Evolutionary conservation across 2,113 vertebrate genomes (phyloP), one percentile per base, ranked within the genome.

Genomic region (Cololabis saira): DNA sequence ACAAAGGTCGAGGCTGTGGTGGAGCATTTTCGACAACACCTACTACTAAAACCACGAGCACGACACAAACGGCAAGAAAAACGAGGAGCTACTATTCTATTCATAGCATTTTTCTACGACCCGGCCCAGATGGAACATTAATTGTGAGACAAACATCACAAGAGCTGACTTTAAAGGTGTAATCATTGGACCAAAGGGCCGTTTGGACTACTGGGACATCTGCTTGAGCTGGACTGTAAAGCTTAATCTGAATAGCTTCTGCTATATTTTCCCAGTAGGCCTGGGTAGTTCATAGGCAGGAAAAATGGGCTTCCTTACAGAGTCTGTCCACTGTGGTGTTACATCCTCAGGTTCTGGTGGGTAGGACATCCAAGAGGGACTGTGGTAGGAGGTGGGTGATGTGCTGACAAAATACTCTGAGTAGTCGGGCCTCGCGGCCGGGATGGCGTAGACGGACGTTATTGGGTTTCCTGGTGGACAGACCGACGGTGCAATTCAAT

Each of bases 331-430:
- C 87, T 97, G 96, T 66, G 94, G 94, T 0, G 95, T 90, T 52
- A 98, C 82, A 67, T 98, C 97, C 3, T 93, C 96, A 1, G 93
- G 92, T 61, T 99, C 98, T 57, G 95, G 96, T 10, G 96, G 93
- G 17, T 97, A 99, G 62, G 96, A 95, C 96, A 98, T 96, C 98
- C 98, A 99, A 80, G 95, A 95, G 17, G 97, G 96, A 87, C 91
- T 97, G 82, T 95, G 94, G 76, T 99, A 99, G 49, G 96, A 96
- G 0, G 94, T 93, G 56, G 97, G 94, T 12, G 98, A 95, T 0
- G 96, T 95, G 51, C 96, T 95, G 74, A 98, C 95, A 75, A 95
- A 96, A 88, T 98, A 98, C 71, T 95, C 97, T 0, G 95, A 94
- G 91, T 96, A 96, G 76, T 94, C 95, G 0, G 96, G 83, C 83